Conservation (phyloP, 2,888 invertebrate genomes). For the Eristalinus aeneus region DNA sequence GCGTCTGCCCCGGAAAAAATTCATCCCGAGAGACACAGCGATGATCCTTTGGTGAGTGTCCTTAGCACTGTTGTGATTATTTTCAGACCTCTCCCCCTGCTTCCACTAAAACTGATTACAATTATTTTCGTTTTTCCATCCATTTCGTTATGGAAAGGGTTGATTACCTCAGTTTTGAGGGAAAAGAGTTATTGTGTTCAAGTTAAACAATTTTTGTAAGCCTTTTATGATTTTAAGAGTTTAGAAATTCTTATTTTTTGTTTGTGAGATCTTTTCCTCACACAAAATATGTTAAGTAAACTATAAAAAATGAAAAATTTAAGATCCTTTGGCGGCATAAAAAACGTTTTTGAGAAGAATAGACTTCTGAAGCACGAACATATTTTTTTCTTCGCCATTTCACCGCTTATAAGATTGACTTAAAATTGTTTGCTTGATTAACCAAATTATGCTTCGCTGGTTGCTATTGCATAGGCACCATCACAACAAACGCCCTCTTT, state of each 20-base stretch:
- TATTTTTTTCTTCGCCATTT: background rate
- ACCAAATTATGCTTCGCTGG: background rate
- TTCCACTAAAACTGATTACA: slow-evolving; percentile 28
- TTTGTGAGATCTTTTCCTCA: background rate
- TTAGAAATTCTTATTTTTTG: slow-evolving; percentile 77
- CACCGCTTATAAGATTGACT: background rate
- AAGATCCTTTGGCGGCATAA: too few relatives aligned
- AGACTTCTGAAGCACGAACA: too few relatives aligned
- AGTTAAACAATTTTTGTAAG: slow-evolving; percentile 31
- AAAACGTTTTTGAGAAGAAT: too few relatives aligned
- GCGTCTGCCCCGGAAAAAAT: too few relatives aligned
- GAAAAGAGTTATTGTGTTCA: background rate
- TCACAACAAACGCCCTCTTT: background rate
- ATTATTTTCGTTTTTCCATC: slow-evolving; percentile 55
- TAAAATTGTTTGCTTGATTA: background rate
- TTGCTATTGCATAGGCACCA: too few relatives aligned
- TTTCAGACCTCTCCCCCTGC: background rate
- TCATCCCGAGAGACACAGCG: background rate
- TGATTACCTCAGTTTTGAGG: background rate
- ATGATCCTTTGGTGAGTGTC: background rate
- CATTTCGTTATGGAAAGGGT: slow-evolving; percentile 48
- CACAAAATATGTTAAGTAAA: too few relatives aligned
- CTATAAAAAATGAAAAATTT: too few relatives aligned
- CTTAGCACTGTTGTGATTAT: slow-evolving; percentile 28
- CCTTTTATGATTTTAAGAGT: slow-evolving; percentile 49